Base-by-base conservation (phyloP, 2,797 vertebrate species). In the Oryzias sinensis region DNA sequence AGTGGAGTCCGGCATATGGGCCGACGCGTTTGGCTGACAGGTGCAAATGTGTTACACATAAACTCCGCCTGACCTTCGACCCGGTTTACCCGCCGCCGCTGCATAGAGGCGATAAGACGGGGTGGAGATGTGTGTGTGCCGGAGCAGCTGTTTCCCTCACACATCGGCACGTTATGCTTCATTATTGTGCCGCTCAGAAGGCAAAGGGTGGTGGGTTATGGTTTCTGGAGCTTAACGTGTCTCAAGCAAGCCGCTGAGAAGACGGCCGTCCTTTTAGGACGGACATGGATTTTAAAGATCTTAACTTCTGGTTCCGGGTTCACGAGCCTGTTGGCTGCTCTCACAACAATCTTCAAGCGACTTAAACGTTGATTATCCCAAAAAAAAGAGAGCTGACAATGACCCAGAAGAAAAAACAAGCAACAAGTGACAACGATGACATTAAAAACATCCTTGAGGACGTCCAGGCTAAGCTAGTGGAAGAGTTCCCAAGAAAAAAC, bases 81-180 rank as follows among this genome's bases (percentile, higher is more conserved):
- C 88, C 90, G 87, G 62, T 52, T 48, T 69, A 58, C 53, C 66
- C 60, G 52, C 72, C 40, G 11, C 53, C 65, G 15, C 54, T 42
- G 46, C n/a, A 49, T 58, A 57, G 46, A 56, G 59, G 76, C 70
- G 61, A 76, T 71, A 76, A 52, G 40, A 70, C 56, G 56, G 13
- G 37, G 87, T 87, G 89, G 76, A 89, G 90, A 93, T 82, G 59
- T 85, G 79, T 72, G 77, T 59, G 78, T 82, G 68, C 46, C 42
- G 69, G 37, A 87, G 90, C 93, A 95, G 93, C 93, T 94, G 93
- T 89, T 90, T 87, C 79, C 79, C 86, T 89, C 83, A 84, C 74
- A 89, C 76, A 82, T 83, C 83, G 81, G 83, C 85, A 18, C 48
- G 52, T 59, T 41, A 85, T 86, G 82, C 89, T 88, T 90, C 88